Evolutionary conservation across 1,140 invertebrate genomes (phyloP).

Genomic region (Zaprionus camerounensis): DNA sequence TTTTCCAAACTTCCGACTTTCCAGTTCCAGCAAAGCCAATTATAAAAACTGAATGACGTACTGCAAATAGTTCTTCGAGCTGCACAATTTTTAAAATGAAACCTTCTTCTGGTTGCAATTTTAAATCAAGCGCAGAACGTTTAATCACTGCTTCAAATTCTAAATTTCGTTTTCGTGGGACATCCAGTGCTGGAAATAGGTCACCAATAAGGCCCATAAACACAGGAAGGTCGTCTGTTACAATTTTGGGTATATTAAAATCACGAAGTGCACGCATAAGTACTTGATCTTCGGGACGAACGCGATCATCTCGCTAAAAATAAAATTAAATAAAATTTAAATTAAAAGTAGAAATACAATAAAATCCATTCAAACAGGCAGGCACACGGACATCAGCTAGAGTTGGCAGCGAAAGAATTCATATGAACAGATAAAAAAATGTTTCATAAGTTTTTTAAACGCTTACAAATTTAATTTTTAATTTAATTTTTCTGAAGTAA

Average conservation of each 20-base stretch:
- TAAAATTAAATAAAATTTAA: neutral
- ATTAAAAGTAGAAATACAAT: too few species aligned
- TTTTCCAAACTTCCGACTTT: constrained; percentile 97
- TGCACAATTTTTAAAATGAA: constrained; percentile 92
- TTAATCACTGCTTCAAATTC: constrained; percentile 93
- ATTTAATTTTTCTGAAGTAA: too few species aligned
- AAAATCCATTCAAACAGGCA: too few species aligned
- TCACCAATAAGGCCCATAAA: constrained; percentile 97
- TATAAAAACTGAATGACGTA: constrained; percentile 97
- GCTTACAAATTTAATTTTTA: too few species aligned
- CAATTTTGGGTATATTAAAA: constrained; percentile 97
- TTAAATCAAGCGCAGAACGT: constrained; percentile 91
- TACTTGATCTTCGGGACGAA: constrained; percentile 91
- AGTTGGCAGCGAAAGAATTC: too few species aligned
- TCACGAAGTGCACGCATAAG: constrained; percentile 94
- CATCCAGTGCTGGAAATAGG: constrained; percentile 94
- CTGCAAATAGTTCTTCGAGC: constrained; percentile 95
- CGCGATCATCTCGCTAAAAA: constrained; percentile 87
- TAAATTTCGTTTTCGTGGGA: constrained; percentile 92
- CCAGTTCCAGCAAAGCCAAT: constrained; percentile 96
- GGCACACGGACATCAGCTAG: too few species aligned
- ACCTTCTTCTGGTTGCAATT: constrained; percentile 95
- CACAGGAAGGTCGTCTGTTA: constrained; percentile 94
- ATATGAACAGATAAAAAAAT: too few species aligned
- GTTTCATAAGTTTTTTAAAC: too few species aligned